These are phyloP conservation scores for Pogona vitticeps DNA, from an alignment of 2,113 vertebrate genomes.

Conservation along the genomic window DNA sequence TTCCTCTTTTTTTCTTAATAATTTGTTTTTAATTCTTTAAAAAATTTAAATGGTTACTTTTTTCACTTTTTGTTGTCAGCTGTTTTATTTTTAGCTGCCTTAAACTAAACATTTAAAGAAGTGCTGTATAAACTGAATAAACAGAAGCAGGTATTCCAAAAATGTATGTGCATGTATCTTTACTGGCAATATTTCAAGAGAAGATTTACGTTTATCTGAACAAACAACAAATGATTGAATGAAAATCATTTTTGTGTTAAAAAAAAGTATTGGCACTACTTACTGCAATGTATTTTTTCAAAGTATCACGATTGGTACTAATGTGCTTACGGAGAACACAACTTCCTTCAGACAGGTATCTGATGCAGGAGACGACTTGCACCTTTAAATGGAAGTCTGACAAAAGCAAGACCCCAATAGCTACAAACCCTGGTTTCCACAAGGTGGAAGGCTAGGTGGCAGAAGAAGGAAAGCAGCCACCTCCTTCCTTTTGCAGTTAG, in stretches of 20 bases:
- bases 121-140: too few species aligned
- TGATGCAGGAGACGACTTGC: neutral
- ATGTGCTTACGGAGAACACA: neutral
- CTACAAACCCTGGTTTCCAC: neutral
- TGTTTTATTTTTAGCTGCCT: neutral
- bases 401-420: neutral
- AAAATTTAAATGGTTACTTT: too few species aligned
- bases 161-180: neutral
- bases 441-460: neutral
- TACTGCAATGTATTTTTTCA: neutral
- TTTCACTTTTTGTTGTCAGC: too few species aligned
- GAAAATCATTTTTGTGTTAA: neutral
- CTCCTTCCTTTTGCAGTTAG: too few species aligned
- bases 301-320: neutral
- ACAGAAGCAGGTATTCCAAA: too few species aligned
- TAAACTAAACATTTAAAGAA: neutral
- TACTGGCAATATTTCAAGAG: neutral
- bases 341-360: neutral
- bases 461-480: neutral
- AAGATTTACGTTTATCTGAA: constrained; percentile 10
- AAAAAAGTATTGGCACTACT: too few species aligned
- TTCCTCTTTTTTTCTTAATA: too few species aligned
- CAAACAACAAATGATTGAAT: neutral
- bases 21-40: too few species aligned
- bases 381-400: neutral